phyloP scores from a whole-genome alignment of 2,888 invertebrate species.

The Idaea biselata region DNA sequence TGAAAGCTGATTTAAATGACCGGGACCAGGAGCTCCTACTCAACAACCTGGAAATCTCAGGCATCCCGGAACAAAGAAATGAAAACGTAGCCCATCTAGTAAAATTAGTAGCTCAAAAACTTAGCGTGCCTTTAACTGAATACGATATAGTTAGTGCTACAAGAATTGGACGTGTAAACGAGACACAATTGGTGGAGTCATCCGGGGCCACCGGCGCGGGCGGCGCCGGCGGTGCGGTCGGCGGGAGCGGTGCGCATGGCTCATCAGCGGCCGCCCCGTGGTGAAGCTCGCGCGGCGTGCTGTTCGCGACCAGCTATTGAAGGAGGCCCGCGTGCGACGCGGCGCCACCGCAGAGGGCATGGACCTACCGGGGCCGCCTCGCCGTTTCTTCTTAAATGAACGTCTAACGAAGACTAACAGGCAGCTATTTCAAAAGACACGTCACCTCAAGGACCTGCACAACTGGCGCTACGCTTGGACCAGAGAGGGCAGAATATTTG shows the following conservation, averaged over 20 bases:
- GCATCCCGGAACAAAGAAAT: constrained; percentile 16
- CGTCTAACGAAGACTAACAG: too few species aligned
- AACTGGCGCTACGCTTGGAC: neutral
- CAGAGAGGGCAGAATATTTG: neutral
- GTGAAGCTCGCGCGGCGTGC: constrained; percentile 21
- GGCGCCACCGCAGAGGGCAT: constrained; percentile 13
- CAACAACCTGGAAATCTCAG: constrained; percentile 21
- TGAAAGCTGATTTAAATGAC: neutral
- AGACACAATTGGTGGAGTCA: too few species aligned
- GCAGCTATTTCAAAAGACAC: too few species aligned
- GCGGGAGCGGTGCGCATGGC: neutral
- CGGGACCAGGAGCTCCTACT: constrained; percentile 18
- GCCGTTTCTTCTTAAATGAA: too few species aligned
- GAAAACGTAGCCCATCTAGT: constrained; percentile 20
- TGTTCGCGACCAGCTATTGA: constrained; percentile 15
- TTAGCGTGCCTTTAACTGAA: constrained; percentile 20
- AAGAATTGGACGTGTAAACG: constrained; percentile 23
- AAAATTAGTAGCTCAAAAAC: constrained; percentile 13
- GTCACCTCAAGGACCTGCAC: neutral
- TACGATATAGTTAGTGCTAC: constrained; percentile 20
- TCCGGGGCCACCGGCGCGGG: too few species aligned
- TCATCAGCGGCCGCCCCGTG: constrained; percentile 11
- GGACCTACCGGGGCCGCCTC: too few species aligned
- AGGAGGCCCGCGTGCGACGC: constrained; percentile 21
- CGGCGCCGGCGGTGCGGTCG: too few species aligned